A percentile compares a stretch with the other conserved stretches of the same genome.
Conservation (phyloP, 1,140 invertebrate species). For the Aphis craccivora region DNA sequence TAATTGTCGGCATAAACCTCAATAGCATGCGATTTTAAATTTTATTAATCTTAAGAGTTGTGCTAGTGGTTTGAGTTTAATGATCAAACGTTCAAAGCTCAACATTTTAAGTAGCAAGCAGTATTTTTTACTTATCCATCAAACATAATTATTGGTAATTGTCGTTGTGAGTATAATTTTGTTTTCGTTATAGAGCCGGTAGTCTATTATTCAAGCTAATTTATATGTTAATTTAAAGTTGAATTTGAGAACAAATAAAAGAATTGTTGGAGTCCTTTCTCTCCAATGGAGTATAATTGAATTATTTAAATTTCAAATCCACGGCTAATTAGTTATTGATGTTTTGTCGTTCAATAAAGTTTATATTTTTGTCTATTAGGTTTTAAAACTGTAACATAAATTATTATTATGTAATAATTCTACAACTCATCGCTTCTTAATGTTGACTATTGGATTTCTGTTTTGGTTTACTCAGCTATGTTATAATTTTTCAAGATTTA, state of each 20-base stretch:
- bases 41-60: neutral
- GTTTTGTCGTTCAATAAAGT: too few species aligned
- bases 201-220: neutral
- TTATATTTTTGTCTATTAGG: too few species aligned
- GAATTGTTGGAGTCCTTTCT: neutral
- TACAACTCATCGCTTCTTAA: too few species aligned
- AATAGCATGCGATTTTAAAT: neutral
- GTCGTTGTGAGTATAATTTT: neutral
- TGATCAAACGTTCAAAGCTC: neutral
- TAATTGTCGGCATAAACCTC: too few species aligned
- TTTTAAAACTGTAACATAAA: too few species aligned
- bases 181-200: neutral
- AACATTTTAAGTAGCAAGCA: neutral
- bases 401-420: too few species aligned
- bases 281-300: neutral
- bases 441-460: too few species aligned
- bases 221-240: neutral
- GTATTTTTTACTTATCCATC: neutral
- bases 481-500: too few species aligned
- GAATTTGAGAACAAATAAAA: rapidly evolving
- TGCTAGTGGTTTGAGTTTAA: neutral
- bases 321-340: neutral
- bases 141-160: neutral
- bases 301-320: neutral
- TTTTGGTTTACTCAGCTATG: too few species aligned